Evolutionary conservation across 1,140 invertebrate genomes (phyloP), one percentile per base, ranked within the genome.

Genomic region (Cherax quadricarinatus): DNA sequence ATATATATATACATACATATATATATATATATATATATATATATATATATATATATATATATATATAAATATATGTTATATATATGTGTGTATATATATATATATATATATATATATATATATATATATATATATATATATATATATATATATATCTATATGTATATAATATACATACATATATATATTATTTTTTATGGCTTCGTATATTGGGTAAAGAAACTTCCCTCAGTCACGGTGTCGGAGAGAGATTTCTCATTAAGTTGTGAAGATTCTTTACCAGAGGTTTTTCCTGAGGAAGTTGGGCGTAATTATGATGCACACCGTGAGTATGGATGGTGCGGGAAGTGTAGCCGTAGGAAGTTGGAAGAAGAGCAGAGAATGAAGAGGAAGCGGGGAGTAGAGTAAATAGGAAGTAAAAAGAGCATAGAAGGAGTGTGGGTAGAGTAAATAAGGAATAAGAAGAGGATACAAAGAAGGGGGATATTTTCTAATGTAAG

Each of bases 171-270:
- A n/a, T n/a, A n/a, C n/a, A n/a, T 41, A 41, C 2, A 41, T 41
- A 41, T 41, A 41, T 41, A 41, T 41, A 41, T 41, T 9, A 70
- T 70, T 21, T 21, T 70, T 18, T 70, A 41, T 41, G 5, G 66
- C 18, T 70, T 70, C 5, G 66, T 12, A 70, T 21, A 70, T 21
- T 70, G 5, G 21, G 5, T 1, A 14, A 24, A 75, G 14, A 75
- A 75, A 5, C n/a, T 5, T 30, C 70, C 18, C 18, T 75, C 70
- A 21, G n/a, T 21, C 24, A 24, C 70, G 70, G 70, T 30, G 70
- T 75, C n/a, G n/a, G 70, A 75, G 70, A 21, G 70, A 75, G 70
- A 21, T 75, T 75, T 75, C 70, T 75, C 70, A 75, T 75, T 75
- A 75, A 75, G n/a, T 75, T 75, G 21, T 75, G 70, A 30, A 75